Conservation (phyloP, 1,140 invertebrate genomes). For the Pectinophora gossypiella region DNA sequence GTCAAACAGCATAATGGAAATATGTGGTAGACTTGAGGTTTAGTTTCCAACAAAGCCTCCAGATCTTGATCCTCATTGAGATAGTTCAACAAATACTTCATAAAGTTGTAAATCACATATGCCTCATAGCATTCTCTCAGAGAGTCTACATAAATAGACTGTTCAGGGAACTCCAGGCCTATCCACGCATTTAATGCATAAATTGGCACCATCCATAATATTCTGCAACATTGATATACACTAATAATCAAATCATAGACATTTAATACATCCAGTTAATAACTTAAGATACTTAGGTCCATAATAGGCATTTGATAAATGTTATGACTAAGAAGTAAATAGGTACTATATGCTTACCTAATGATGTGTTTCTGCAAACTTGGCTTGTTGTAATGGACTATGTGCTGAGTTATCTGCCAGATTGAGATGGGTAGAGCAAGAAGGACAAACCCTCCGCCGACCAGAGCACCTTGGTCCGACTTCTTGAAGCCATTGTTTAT, state of each 20-base stretch:
- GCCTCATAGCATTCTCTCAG: slow-evolving; percentile 96
- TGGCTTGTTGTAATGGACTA: slow-evolving; percentile 95
- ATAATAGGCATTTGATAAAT: too few relatives aligned
- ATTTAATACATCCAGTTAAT: too few relatives aligned
- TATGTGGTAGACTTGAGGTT: slow-evolving; percentile 89
- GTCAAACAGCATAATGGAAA: slow-evolving; percentile 90
- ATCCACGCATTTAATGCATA: slow-evolving; percentile 96
- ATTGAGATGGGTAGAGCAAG: slow-evolving; percentile 93
- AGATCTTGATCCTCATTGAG: slow-evolving; percentile 89
- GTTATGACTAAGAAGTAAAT: too few relatives aligned
- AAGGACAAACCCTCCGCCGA: slow-evolving; percentile 93
- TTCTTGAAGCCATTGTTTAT: slow-evolving; percentile 81
- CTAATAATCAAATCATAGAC: too few relatives aligned
- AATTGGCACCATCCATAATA: slow-evolving; percentile 98
- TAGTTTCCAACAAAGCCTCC: slow-evolving; percentile 87
- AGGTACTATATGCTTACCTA: slow-evolving; percentile 75
- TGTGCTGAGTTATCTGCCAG: slow-evolving; percentile 95
- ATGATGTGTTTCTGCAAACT: slow-evolving; percentile 96
- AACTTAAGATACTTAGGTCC: too few relatives aligned
- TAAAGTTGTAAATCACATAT: slow-evolving; percentile 98
- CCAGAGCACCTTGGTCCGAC: slow-evolving; percentile 85
- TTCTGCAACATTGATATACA: slow-evolving; percentile 81
- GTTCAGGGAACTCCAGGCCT: slow-evolving; percentile 86
- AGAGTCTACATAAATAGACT: slow-evolving; percentile 94
- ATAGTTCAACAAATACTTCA: slow-evolving; percentile 95